Evolutionary conservation across 2,888 invertebrate genomes (phyloP), one percentile per base, ranked within the genome.

Genomic region (Eumacrocentrus americanus): DNA sequence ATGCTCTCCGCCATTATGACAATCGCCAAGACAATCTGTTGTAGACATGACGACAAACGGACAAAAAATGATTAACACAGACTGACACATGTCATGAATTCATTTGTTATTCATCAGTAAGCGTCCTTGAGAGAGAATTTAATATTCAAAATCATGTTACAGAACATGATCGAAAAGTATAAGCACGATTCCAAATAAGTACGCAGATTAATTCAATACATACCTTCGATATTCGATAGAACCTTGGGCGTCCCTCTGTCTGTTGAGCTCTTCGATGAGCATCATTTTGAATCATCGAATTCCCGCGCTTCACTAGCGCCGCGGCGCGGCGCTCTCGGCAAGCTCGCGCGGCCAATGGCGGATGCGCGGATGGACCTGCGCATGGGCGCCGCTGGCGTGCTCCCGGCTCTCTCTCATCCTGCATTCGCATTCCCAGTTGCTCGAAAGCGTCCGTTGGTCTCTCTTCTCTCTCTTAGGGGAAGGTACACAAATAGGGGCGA

Each of bases 371-470:
- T 2, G 22, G 6, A 48, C 44, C 14, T 60, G 46, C 25, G 46
- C 60, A 69, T 67, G 69, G 68, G 20, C 42, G 37, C 53, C 51
- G 47, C 55, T 60, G 69, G 65, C 70, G 58, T 62, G 61, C 60
- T 35, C 66, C 62, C 65, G 61, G 61, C 56, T 61, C 54, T 29
- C 53, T 65, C 65, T 65, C 65, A 62, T 64, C 67, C 60, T 62
- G 70, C 66, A 64, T 63, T 63, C 44, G 60, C 56, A 48, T 61
- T 56, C 56, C 35, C 71, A 74, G 75, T 76, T 70, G 72, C 64
- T 67, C 64, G 63, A 61, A 68, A 70, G 69, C 72, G 69, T 62
- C 67, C 69, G 72, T 61, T 63, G 67, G 69, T 70, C 61, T 60
- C 53, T 60, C 51, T 60, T 9, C 61, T 61, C 58, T 65, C 44